These are phyloP conservation scores for Sebastes taczanowskii DNA, from an alignment of 2,797 vertebrate species.

Conservation along the genomic window DNA sequence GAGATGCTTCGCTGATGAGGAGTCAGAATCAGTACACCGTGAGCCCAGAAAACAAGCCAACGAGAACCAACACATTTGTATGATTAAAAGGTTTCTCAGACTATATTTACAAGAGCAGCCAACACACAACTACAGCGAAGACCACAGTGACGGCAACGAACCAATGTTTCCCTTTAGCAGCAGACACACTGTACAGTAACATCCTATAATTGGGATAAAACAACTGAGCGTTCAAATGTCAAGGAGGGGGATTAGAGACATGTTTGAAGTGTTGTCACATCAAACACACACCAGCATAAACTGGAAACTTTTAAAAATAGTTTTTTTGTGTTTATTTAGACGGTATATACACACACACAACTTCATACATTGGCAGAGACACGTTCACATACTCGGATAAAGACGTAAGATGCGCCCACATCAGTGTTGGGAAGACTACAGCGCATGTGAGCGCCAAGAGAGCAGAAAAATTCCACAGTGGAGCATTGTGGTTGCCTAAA, in stretches of 20 bases:
- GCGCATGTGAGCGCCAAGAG: background rate
- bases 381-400: slow-evolving; percentile 27
- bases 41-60: background rate
- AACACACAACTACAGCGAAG: background rate
- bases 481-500: background rate
- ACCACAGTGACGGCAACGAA: slow-evolving; percentile 31
- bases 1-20: slow-evolving; percentile 4
- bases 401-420: slow-evolving; percentile 8
- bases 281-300: slow-evolving; percentile 49
- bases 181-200: slow-evolving; percentile 24
- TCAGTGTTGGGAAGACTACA: background rate
- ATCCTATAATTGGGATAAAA: slow-evolving; percentile 53
- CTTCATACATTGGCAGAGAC: slow-evolving; percentile 40
- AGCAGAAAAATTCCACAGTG: background rate
- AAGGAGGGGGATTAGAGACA: slow-evolving; percentile 45
- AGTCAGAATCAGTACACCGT: slow-evolving; percentile 13
- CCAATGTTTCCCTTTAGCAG: slow-evolving; percentile 32
- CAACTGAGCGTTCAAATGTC: slow-evolving; percentile 48
- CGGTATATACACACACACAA: slow-evolving; percentile 20
- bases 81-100: slow-evolving; percentile 13
- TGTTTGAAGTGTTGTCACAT: slow-evolving; percentile 55
- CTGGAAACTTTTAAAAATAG: slow-evolving; percentile 28
- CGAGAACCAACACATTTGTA: background rate
- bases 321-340: slow-evolving; percentile 57
- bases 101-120: slow-evolving; percentile 22